Conservation (phyloP, 1,140 invertebrate genomes). For the Rhyacophila brunnea region DNA sequence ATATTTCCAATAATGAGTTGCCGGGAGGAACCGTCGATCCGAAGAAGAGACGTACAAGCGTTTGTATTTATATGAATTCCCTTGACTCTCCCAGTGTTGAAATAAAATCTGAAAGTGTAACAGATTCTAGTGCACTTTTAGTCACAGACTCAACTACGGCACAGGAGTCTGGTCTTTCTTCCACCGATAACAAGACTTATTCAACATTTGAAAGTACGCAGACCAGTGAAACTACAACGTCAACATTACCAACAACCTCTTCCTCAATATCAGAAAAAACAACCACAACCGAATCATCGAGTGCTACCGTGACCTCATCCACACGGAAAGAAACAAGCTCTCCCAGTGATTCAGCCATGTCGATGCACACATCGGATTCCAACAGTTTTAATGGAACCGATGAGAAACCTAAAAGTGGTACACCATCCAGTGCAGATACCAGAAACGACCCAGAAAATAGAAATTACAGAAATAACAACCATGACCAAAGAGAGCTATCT, state of each 20-base stretch:
- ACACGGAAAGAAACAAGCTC: conserved; percentile 21
- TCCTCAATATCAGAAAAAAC: conserved; percentile 15
- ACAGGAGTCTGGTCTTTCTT: neutral
- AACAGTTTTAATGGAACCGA: conserved; percentile 13
- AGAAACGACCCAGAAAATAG: neutral
- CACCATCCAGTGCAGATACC: conserved; percentile 7
- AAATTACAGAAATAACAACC: conserved; percentile 4
- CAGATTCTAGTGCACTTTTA: conserved; percentile 7
- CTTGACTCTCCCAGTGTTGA: conserved; percentile 26
- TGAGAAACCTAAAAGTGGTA: conserved; percentile 10
- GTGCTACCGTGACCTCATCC: neutral
- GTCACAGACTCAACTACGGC: conserved; percentile 6
- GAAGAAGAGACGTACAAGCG: conserved; percentile 30
- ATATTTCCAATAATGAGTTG: conserved; percentile 12
- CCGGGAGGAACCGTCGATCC: conserved; percentile 8
- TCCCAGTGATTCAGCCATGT: conserved; percentile 29
- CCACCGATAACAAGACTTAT: conserved; percentile 6
- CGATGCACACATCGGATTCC: conserved; percentile 19
- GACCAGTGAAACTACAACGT: conserved; percentile 4
- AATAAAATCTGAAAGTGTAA: conserved; percentile 19
- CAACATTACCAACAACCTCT: conserved; percentile 10
- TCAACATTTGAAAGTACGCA: neutral
- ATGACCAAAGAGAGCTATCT: conserved; percentile 15
- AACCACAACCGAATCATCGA: conserved; percentile 21
- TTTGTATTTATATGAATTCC: conserved; percentile 28